Base-by-base conservation (phyloP, 2,797 vertebrate species). In the Orestias chungarensis region DNA sequence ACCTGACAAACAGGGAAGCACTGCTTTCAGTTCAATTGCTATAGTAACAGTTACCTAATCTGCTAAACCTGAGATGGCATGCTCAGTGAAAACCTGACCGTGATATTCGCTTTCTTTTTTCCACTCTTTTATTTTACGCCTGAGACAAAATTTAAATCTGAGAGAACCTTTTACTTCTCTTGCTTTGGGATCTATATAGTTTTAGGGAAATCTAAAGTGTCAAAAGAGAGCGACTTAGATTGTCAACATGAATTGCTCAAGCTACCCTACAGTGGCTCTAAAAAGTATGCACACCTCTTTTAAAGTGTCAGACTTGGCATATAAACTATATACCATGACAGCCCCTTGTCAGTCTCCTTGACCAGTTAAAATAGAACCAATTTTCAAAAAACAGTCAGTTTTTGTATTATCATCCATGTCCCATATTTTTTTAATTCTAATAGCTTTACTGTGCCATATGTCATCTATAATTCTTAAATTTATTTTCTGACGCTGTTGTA, bases 41-140 rank as follows among this genome's bases (percentile, higher is more conserved):
- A 73, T 74, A 73, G 74, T 66, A 77, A 76, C 76, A 44, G 49
- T 66, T 75, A 17, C 31, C 70, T 67, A 71, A 74, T 61, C 70
- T 75, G 47, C 49, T 70, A 23, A 57, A 50, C 73, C 50, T 65
- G 64, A 68, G 27, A 25, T 18, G 23, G 9, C 40, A 12, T n/a
- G 46, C 65, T 64, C 10, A 78, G 29, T 46, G 4, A 65, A 35
- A 70, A 18, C 0, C n/a, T 4, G n/a, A 9, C 35, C 47, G 12
- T 38, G 12, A 3, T 62, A 12, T 47, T 27, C 50, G 25, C 70
- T 27, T 57, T 15, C 20, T 2, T 25, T 27, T 18, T 1, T 6
- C 31, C 12, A 11, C 29, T 57, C 25, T 40, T 44, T 3, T 43
- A 1, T 27, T 29, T 44, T 15, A 31, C 11, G 12, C 1, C 27